Evolutionary conservation across 2,113 vertebrate species (phyloP).

Genomic region (Poeciliopsis occidentalis): DNA sequence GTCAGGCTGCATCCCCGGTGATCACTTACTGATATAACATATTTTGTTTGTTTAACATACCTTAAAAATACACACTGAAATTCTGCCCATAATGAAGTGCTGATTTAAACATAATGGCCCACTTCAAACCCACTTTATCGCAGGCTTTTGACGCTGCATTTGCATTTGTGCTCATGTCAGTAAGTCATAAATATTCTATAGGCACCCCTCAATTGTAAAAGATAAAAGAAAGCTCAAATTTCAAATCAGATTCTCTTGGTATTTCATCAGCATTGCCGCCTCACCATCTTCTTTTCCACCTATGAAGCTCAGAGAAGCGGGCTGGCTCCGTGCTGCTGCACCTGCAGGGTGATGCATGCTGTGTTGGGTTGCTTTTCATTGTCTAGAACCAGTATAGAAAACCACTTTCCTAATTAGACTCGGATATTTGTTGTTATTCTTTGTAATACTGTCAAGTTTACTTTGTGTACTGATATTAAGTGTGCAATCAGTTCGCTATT

Average conservation of each 20-base stretch:
- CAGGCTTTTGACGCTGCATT: not conserved
- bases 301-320: not conserved
- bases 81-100: not conserved
- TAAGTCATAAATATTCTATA: not conserved
- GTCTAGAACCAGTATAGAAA: not conserved
- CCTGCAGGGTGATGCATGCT: not conserved
- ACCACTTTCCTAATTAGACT: not conserved
- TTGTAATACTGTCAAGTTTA: not conserved
- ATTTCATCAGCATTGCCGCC: not conserved
- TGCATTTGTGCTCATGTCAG: not conserved
- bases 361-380: not conserved
- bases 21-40: not conserved
- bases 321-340: too few species aligned
- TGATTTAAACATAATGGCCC: not conserved
- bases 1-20: too few species aligned
- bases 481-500: not conserved
- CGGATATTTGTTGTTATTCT: not conserved
- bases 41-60: not conserved
- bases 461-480: not conserved
- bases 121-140: not conserved
- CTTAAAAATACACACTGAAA: not conserved
- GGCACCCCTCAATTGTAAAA: not conserved
- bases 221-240: not conserved
- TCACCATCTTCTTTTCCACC: not conserved
- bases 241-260: slow-evolving; percentile 9